Evolutionary conservation across 2,888 invertebrate species (phyloP), one percentile per base, ranked within the genome.

Genomic region (Lepidochrysops patricia): DNA sequence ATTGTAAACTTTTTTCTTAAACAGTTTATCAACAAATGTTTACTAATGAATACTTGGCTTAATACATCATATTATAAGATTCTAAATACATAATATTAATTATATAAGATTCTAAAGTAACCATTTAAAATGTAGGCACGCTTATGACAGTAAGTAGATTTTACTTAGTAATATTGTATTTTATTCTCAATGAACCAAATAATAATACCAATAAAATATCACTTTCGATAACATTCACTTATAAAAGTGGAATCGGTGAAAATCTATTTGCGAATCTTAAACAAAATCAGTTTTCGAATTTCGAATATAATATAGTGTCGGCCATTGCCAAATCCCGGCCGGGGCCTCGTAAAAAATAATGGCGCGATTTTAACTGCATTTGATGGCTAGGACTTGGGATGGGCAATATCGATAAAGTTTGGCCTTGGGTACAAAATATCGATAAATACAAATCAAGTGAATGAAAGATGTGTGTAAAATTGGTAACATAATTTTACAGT

Each of bases 321-420:
- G 52, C 64, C 61, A 64, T 67, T 66, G 61, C 67, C 63, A 66
- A 67, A 63, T 64, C 63, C 66, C 61, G 62, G 63, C 57, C 57
- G 62, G 60, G 61, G 58, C 50, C 58, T 65, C 67, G 64, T 67
- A 68, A 68, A 68, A 68, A 64, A 65, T 67, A 62, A 67, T 64
- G 64, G 66, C 57, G 35, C 62, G 60, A 60, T 63, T 63, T 70
- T 69, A 70, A 70, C 73, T 75, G 72, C 71, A 69, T 71, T 72
- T 72, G 72, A 76, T 73, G 69, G 70, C 63, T 66, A 67, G 70
- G 68, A 75, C 15, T 9, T 29, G 15, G 27, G 52, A 13, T 7
- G 7, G 13, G 15, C 5, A 2, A 26, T 15, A 27, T 52, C 72
- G 49, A 62, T 7, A 54, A 15, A 49, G 4, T 7, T 49, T 49